These are phyloP conservation scores for Neomorphus geoffroyi DNA, from an alignment of 2,797 vertebrate species.

Conservation along the genomic window DNA sequence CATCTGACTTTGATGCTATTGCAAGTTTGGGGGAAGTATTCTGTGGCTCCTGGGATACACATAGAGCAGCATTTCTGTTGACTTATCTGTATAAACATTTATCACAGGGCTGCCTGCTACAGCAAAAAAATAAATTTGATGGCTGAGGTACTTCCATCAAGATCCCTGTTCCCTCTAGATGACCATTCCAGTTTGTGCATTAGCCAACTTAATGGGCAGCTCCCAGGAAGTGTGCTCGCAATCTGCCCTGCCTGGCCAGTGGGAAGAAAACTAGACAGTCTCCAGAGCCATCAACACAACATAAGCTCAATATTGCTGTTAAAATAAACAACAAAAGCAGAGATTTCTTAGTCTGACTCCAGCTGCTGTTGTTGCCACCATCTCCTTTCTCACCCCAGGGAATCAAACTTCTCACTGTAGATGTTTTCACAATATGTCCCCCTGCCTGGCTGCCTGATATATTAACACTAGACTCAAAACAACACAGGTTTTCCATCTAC, in stretches of 20 bases:
- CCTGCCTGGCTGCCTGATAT: accelerated
- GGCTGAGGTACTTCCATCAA: background rate
- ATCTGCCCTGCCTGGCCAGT: background rate
- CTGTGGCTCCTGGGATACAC: background rate
- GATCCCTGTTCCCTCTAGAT: background rate
- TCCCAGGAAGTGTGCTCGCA: background rate
- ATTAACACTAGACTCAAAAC: background rate
- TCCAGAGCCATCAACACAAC: conserved; percentile 8
- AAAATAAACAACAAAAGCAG: background rate
- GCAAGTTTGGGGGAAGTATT: background rate
- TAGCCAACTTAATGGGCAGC: background rate
- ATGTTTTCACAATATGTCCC: background rate
- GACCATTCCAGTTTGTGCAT: background rate
- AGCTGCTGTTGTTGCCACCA: background rate
- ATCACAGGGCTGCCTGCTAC: background rate
- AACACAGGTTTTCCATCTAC: background rate
- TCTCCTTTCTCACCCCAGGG: background rate
- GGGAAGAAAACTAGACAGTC: background rate
- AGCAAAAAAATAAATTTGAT: background rate
- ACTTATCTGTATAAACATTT: background rate
- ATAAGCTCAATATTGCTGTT: background rate
- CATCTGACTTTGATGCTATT: background rate
- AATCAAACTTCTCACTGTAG: background rate
- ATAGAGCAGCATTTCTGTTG: background rate
- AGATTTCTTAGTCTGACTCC: conserved; percentile 3